Conservation (phyloP, 2,888 invertebrate genomes). For the Chaetogeoica ovagalla region DNA sequence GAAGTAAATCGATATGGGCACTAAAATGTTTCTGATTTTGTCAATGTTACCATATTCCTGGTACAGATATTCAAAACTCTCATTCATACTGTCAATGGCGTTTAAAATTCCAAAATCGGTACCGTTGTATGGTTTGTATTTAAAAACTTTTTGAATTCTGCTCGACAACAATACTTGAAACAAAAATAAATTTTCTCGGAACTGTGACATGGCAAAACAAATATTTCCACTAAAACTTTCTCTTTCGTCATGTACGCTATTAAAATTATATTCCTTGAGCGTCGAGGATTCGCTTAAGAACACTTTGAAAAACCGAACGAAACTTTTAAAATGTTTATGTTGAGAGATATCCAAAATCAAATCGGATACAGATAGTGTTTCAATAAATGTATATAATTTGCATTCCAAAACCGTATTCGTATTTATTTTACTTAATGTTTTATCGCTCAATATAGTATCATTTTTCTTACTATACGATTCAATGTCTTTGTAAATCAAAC, state of each 20-base stretch:
- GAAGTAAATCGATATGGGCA: background rate
- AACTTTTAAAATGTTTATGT: background rate
- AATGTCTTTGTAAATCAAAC: background rate
- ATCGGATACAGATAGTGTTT: background rate
- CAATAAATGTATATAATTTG: too few species aligned
- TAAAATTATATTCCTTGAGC: background rate
- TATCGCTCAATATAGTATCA: background rate
- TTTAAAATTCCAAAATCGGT: background rate
- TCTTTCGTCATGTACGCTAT: background rate
- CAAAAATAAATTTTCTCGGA: background rate
- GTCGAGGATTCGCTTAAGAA: background rate
- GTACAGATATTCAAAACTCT: background rate
- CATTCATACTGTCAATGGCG: background rate
- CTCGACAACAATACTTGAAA: background rate
- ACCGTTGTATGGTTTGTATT: background rate
- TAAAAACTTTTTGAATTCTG: background rate
- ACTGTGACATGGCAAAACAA: background rate
- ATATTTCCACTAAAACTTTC: background rate
- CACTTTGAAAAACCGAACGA: background rate
- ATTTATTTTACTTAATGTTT: background rate
- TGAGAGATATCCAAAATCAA: background rate
- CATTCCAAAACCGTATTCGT: too few species aligned
- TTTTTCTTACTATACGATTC: background rate
- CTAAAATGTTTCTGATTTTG: background rate
- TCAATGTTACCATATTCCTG: background rate